A percentile compares a stretch with the other conserved stretches of the same genome.
Evolutionary conservation across 2,113 vertebrate species (phyloP).

Genomic region (Cygnus buccinator): DNA sequence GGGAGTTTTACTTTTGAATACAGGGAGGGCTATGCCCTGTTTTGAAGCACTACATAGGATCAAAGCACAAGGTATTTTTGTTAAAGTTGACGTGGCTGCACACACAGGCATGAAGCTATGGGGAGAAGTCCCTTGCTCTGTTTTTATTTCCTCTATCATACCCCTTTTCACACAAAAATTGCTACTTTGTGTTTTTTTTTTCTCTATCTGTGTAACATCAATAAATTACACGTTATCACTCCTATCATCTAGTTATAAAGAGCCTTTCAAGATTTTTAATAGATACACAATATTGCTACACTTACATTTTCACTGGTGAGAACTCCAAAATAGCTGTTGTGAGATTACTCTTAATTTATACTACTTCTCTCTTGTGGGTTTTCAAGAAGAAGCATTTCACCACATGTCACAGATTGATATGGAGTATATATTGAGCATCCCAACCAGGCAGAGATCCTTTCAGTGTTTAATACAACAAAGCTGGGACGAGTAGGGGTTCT

Average conservation of each 20-base stretch:
- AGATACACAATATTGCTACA: constrained; percentile 62
- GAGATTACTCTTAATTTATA: constrained; percentile 68
- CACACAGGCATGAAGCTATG: not conserved
- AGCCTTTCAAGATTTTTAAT: constrained; percentile 71
- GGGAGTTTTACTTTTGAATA: not conserved
- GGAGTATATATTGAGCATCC: not conserved
- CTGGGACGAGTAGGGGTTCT: not conserved
- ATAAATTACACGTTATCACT: constrained; percentile 70
- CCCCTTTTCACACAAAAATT: constrained; percentile 59
- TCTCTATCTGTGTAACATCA: constrained; percentile 43
- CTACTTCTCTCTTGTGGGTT: constrained; percentile 53
- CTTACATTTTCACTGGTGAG: constrained; percentile 62
- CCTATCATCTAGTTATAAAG: constrained; percentile 68
- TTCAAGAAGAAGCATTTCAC: constrained; percentile 50
- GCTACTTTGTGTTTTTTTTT: constrained; percentile 45
- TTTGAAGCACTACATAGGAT: not conserved
- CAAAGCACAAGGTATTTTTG: not conserved
- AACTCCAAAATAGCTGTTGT: constrained; percentile 58
- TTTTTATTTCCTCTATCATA: constrained; percentile 54
- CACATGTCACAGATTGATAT: constrained; percentile 39
- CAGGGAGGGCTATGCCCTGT: not conserved
- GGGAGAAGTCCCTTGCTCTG: constrained; percentile 44
- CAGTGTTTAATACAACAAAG: constrained; percentile 32
- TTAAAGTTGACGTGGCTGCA: not conserved
- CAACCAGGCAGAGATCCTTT: not conserved